Evolutionary conservation across 1,140 invertebrate species (phyloP), one percentile per base, ranked within the genome.

Genomic region (Metopolophium dirhodum): DNA sequence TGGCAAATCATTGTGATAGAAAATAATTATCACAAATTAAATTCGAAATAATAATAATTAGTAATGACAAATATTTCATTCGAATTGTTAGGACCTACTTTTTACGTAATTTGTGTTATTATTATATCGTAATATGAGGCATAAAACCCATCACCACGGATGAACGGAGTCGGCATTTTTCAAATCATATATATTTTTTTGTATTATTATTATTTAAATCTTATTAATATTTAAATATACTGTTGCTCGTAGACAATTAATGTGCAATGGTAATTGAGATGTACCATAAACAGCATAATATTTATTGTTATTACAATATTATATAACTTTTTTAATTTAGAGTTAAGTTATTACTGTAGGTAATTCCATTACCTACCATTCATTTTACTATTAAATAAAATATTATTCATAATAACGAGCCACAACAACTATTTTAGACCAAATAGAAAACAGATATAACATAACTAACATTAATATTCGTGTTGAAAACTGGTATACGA

Each of bases 141-240:
- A 30, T 77, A 77, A 77, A 30, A 4, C 11, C 26, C 61, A 68
- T 77, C 30, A n/a, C 18, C 30, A 77, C 0, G 0, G 4, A n/a
- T 8, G 11, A 68, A 11, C 11, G 14, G 11, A 35, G n/a, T n/a
- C n/a, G 30, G 11, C 14, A 68, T 68, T 68, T 68, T 68, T 68
- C 61, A 68, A 30, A 68, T 14, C 11, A 68, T 68, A 30, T 14
- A 57, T 23, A 41, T 41, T 41, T 41, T 30, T 61, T 61, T 61
- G 11, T 61, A 61, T 61, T 1, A 18, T 61, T n/a, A 18, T 77
- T 68, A 18, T 68, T 68, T 77, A 35, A n/a, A 77, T 77, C 30
- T 68, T n/a, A n/a, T 77, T 77, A 35, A n/a, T n/a, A 77, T 77
- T n/a, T n/a, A 77, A 77, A 77, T 77, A n/a, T 77, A 77, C 61